Base-by-base conservation (phyloP, 2,113 vertebrate genomes). In the Neotragus pygmaeus region DNA sequence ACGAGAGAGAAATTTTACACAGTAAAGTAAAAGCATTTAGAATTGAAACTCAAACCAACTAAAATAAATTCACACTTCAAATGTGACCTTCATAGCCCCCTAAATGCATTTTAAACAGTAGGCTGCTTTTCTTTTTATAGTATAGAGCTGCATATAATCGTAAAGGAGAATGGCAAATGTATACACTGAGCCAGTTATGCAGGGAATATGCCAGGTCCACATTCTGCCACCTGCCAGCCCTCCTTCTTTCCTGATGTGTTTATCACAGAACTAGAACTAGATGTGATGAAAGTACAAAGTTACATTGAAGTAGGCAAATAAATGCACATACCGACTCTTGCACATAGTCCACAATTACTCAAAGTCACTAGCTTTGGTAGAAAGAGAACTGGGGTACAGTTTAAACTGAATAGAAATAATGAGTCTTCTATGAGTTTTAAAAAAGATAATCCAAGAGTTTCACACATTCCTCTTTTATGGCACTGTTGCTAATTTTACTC, bases 31-130 rank as follows among this genome's bases (percentile, higher is more conserved):
- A 97, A 95, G 96, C 96, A 96, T 97, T 97, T 95, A 97, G 88
- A 88, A 97, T 36, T 95, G 97, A 98, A 97, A 96, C 93, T 96
- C 96, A 96, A 94, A 83, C 88, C 95, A 95, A 96, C 97, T 97
- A 94, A 97, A 97, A 96, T 96, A 96, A 98, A 97, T 97, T 95
- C 94, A 83, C 70, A 97, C 96, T 98, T 97, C 97, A 97, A 25
- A 78, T 96, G 87, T 97, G 90, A 97, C 96, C 94, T 96, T 97
- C 88, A 88, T 90, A 92, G 75, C 47, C 81, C 88, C 39, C 75
- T 90, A 97, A 98, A 97, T 96, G 96, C 96, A 98, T 96, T 98
- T 98, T 97, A 97, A 98, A 95, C 96, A 97, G 96, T 97, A 78
- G 94, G 98, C 88, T 96, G 81, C 97, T 95, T 98, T 97, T 90